Evolutionary conservation across 2,888 invertebrate species (phyloP), one percentile per base, ranked within the genome.

Genomic region (Apoda limacodes): DNA sequence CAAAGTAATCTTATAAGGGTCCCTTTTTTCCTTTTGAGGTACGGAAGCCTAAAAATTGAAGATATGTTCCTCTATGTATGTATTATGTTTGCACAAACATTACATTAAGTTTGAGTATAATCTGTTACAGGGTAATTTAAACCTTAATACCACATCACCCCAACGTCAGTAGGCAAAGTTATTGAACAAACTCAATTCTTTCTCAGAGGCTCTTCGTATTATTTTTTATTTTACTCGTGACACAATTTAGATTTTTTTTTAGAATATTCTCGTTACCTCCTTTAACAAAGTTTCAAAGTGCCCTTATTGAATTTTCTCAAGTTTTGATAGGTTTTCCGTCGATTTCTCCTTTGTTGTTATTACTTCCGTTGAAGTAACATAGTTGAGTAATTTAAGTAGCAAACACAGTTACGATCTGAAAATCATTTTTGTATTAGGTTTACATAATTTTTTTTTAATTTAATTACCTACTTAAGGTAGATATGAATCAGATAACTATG

Each of bases 241-340:
- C 70, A 67, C 65, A 66, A 72, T 69, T 69, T 69, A 61, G 68
- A 66, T 59, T 60, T 59, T 62, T 64, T 66, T 67, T 65, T 57
- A 52, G 61, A 71, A 72, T 69, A 69, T 72, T 67, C 66, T 56
- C 48, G 68, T 67, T 71, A 69, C 71, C 67, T 65, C 62, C 64
- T 64, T 69, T 70, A 72, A 69, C 70, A 71, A 78, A 78, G 67
- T 78, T 74, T 58, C 63, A 56, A 74, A 78, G 72, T 76, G 72
- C 62, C 72, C 63, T 78, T 78, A 78, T 78, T 78, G 75, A 78
- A 78, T 78, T 78, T 75, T 66, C 74, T 64, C 67, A 75, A 78
- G 70, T 78, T 78, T 75, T 78, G 78, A 78, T 78, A 76, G 78
- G 78, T 78, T 76, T 71, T 69, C 67, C 72, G 65, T 57, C 70